Conservation (phyloP, 1,140 invertebrate genomes). For the Caenorhabditis inopinata region DNA sequence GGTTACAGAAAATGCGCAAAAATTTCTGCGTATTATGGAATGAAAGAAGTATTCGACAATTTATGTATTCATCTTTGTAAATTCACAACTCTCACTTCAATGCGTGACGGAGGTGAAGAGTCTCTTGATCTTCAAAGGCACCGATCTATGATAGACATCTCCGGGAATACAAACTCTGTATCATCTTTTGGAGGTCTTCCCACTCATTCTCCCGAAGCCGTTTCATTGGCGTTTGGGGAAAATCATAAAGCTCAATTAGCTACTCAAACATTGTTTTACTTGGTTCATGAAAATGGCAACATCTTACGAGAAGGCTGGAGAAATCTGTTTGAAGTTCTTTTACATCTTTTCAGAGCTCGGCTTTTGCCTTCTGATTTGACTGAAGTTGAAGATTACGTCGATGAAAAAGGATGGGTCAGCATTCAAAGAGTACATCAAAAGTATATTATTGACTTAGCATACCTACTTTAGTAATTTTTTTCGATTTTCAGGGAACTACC, state of each 20-base stretch:
- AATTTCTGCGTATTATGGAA: constrained; percentile 83
- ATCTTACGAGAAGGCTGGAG: constrained; percentile 90
- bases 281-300: constrained; percentile 87
- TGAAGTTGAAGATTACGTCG: constrained; percentile 90
- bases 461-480: constrained; percentile 69
- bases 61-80: constrained; percentile 90
- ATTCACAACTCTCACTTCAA: constrained; percentile 71
- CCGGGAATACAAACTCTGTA: too few relatives aligned
- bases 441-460: too few relatives aligned
- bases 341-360: constrained; percentile 81
- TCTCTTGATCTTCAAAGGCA: not conserved
- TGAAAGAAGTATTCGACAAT: constrained; percentile 87
- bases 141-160: too few relatives aligned
- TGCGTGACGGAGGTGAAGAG: constrained; percentile 26
- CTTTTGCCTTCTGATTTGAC: constrained; percentile 75
- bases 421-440: constrained; percentile 70
- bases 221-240: constrained; percentile 76
- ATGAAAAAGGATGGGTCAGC: constrained; percentile 79
- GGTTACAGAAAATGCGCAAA: constrained; percentile 79
- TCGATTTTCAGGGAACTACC: constrained; percentile 35
- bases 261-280: constrained; percentile 78
- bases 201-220: constrained; percentile 67
- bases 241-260: constrained; percentile 82
- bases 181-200: not conserved
- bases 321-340: constrained; percentile 84